Evolutionary conservation across 2,888 invertebrate species (phyloP), one percentile per base, ranked within the genome.

Genomic region (Salticus scenicus): DNA sequence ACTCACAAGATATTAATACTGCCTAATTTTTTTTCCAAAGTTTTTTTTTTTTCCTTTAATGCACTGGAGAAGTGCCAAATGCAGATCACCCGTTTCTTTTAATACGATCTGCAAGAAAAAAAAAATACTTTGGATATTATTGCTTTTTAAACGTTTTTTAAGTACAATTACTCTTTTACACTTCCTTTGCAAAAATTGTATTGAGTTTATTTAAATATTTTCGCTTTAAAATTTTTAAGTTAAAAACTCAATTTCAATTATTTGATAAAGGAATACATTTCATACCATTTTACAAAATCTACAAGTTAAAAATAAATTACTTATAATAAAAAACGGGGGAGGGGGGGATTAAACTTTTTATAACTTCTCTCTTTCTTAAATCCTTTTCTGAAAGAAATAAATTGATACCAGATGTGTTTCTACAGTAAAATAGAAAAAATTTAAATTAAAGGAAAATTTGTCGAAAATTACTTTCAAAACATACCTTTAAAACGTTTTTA

Each of bases 191-290:
- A 24, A 24, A 57, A 57, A 57, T 24, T 20, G 57, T 7, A 24
- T 57, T 57, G 57, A 57, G 20, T 24, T 57, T 57, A 57, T 57
- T 57, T 24, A 57, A 57, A 57, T 57, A 57, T 57, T 57, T 57
- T 24, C 20, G 24, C 4, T 57, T 57, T 17, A 2, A 47, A 37
- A 17, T 2, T 12, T 47, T 24, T 57, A 20, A 57, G 14, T 57
- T 57, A 7, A 57, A 57, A 24, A 57, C 24, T 57, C 57, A 17
- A 57, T 57, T 57, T 57, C 57, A 57, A 57, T 57, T 57, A 57
- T 14, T 12, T 47, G 42, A 47, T 57, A 57, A 57, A 57, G 57
- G 17, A 57, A 57, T 57, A 57, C 57, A 57, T 57, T 57, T 57
- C 24, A 24, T 57, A 57, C 57, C 20, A 17, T 37, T 57, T 17